phyloP scores from a whole-genome alignment of 1,140 invertebrate genomes.

The Eriosoma lanigerum region DNA sequence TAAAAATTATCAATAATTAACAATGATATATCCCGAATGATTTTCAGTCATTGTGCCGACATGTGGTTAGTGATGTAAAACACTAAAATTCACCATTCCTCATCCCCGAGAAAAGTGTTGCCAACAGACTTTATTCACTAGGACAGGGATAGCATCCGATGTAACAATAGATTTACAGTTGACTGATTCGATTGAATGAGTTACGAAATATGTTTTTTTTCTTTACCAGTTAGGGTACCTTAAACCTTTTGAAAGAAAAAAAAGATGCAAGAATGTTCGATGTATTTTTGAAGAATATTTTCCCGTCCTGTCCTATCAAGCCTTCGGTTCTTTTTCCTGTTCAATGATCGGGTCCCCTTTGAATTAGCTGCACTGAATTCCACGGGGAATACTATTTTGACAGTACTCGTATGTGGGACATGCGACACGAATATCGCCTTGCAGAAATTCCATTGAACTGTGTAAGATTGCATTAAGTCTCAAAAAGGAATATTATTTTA shows the following conservation, averaged over 20 bases:
- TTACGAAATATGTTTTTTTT: slow-evolving; percentile 36
- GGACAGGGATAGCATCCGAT: neutral
- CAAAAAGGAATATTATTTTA: neutral
- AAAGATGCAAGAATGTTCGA: slow-evolving; percentile 33
- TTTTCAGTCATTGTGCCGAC: no score
- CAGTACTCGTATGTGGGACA: slow-evolving; percentile 18
- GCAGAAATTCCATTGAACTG: slow-evolving; percentile 16
- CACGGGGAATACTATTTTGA: slow-evolving; percentile 42
- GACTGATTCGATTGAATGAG: slow-evolving; percentile 33
- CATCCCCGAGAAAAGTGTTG: slow-evolving; percentile 8
- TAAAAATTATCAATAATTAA: no score
- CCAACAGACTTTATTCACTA: neutral
- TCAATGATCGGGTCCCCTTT: slow-evolving; percentile 38
- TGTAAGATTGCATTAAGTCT: slow-evolving; percentile 2
- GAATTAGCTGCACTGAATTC: slow-evolving; percentile 20
- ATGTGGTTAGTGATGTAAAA: neutral
- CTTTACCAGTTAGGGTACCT: neutral
- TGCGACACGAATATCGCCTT: neutral
- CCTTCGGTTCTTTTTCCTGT: slow-evolving; percentile 40
- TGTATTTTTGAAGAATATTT: slow-evolving; percentile 30
- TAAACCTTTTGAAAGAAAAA: slow-evolving; percentile 24
- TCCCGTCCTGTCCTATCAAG: neutral
- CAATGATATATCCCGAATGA: no score
- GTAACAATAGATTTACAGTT: slow-evolving; percentile 42
- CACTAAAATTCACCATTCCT: neutral